phyloP scores from a whole-genome alignment of 2,113 vertebrate species.

The Forbesichthys agassizii region DNA sequence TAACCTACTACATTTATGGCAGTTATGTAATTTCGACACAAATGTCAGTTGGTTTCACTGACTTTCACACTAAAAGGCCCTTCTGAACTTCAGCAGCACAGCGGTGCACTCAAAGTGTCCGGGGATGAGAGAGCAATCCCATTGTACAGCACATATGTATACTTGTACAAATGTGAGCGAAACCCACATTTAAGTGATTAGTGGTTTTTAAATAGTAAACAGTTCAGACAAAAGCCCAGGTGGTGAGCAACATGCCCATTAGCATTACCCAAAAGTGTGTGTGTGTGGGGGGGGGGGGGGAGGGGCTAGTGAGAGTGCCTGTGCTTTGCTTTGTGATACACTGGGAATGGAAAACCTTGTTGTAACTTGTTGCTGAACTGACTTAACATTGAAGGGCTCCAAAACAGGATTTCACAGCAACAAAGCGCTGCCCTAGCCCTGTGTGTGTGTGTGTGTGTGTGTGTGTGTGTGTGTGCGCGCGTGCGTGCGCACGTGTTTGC shows the following conservation, averaged over 20 bases:
- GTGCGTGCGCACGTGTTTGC: slow-evolving; percentile 16
- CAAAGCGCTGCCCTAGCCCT: slow-evolving; percentile 22
- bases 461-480: slow-evolving; percentile 5
- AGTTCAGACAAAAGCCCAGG: slow-evolving; percentile 13
- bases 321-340: slow-evolving; percentile 18
- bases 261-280: neutral
- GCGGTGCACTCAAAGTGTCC: neutral
- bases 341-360: slow-evolving; percentile 54
- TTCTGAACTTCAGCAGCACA: no score
- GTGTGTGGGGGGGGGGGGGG: slow-evolving; percentile 20
- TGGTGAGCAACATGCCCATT: slow-evolving; percentile 14
- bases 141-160: slow-evolving; percentile 1
- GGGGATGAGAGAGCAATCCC: neutral
- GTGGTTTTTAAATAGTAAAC: slow-evolving; percentile 19
- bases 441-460: neutral
- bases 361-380: slow-evolving; percentile 53
- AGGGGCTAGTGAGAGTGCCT: slow-evolving; percentile 28
- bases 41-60: no score
- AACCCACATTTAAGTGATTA: slow-evolving; percentile 21
- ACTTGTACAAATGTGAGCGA: neutral
- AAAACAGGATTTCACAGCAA: slow-evolving; percentile 48
- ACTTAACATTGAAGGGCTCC: slow-evolving; percentile 44
- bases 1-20: no score
- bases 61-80: no score
- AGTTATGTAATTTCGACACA: no score